Evolutionary conservation across 2,797 vertebrate genomes (phyloP).

Genomic region (Silurus aristotelis): DNA sequence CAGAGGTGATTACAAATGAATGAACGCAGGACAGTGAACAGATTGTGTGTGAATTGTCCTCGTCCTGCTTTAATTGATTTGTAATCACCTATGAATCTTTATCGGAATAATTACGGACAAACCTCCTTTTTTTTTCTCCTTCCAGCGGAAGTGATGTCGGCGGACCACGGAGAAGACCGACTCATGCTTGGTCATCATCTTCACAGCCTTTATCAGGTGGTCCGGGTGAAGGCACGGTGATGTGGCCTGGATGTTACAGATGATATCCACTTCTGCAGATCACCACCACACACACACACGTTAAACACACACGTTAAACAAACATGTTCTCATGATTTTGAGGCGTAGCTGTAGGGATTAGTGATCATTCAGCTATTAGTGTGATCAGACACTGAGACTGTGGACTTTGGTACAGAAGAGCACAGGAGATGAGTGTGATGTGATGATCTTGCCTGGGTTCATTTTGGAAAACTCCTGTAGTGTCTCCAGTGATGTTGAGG

Average conservation of each 20-base stretch:
- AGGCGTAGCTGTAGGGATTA: too few relatives aligned
- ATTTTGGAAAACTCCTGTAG: constrained; percentile 82
- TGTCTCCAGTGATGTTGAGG: constrained; percentile 85
- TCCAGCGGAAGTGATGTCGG: constrained; percentile 91
- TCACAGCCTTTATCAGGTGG: constrained; percentile 82
- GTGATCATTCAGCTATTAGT: too few relatives aligned
- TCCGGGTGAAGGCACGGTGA: constrained; percentile 91
- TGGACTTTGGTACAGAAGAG: not conserved
- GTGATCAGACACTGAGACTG: too few relatives aligned
- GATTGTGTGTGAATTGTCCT: too few relatives aligned
- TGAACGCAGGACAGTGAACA: not conserved
- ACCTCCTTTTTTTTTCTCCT: constrained; percentile 85
- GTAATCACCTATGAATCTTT: not conserved
- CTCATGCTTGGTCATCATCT: constrained; percentile 73
- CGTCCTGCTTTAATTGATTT: too few relatives aligned
- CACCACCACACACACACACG: not conserved
- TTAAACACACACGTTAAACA: not conserved
- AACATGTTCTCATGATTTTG: too few relatives aligned
- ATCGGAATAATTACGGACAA: not conserved
- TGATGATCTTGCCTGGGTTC: constrained; percentile 72
- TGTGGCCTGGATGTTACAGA: constrained; percentile 94
- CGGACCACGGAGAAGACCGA: constrained; percentile 93
- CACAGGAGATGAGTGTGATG: not conserved
- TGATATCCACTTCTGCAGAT: constrained; percentile 80
- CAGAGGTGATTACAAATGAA: constrained; percentile 21